Evolutionary conservation across 2,113 vertebrate genomes (phyloP), one percentile per base, ranked within the genome.

Genomic region (Leucoraja erinaceus): DNA sequence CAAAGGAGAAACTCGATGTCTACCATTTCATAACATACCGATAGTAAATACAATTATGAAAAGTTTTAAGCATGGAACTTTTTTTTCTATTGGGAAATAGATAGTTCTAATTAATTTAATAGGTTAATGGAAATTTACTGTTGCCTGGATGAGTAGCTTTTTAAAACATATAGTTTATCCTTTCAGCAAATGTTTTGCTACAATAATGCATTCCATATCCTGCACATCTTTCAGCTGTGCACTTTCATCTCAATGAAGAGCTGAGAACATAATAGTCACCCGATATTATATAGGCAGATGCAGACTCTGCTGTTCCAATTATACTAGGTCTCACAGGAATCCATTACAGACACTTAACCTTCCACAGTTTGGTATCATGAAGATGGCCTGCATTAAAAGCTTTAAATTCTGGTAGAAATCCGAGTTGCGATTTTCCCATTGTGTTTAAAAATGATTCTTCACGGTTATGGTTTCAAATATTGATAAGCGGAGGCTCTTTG

Each of bases 291-390:
- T 93, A 16, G 47, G 86, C 93, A 93, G 63, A 93, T 61, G 83
- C 9, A 93, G 93, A 88, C 90, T 92, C 75, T 86, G 88, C 93
- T 93, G 93, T 90, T 72, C 63, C 93, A 95, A 95, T 95, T 95
- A 95, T 92, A 94, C 28, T 7, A 54, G 93, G 93, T 94, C 94
- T 95, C 95, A 94, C 93, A 94, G 94, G 93, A 59, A 93, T 94
- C 90, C 93, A 93, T 94, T 95, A 93, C 93, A 94, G 94, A 93
- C 59, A 94, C 78, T 94, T 94, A 94, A 94, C 93, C 31, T 93
- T 93, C 86, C 93, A 94, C 94, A 93, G 14, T 94, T 94, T 93
- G 93, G 86, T 59, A 94, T 93, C 93, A 93, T 93, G 94, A 94
- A 95, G 59, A 83, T 72, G 93, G 61, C 33, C 72, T 93, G 47